Percentiles rank a stretch among this genome's conserved stretches.
phyloP scores from a whole-genome alignment of 2,888 invertebrate species.

The Spialia ferax region DNA sequence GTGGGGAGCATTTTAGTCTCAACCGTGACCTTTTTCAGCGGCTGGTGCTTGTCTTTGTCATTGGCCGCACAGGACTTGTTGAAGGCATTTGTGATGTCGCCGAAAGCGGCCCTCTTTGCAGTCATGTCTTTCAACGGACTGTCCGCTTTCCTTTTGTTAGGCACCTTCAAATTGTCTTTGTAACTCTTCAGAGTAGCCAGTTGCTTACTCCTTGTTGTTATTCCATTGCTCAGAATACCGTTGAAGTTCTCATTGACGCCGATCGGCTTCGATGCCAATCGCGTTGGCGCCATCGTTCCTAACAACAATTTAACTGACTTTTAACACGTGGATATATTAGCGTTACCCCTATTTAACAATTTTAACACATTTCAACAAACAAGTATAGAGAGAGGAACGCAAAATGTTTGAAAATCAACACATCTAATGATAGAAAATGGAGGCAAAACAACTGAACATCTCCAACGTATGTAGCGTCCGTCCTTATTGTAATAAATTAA shows the following conservation, averaged over 20 bases:
- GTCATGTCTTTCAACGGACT: slow-evolving; percentile 92
- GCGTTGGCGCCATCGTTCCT: slow-evolving; percentile 88
- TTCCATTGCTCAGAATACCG: slow-evolving; percentile 80
- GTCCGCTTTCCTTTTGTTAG: slow-evolving; percentile 93
- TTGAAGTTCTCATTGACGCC: slow-evolving; percentile 77
- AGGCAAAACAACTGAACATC: slow-evolving; percentile 84
- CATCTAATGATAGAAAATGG: slow-evolving; percentile 79
- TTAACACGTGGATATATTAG: slow-evolving; percentile 59
- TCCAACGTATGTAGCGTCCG: slow-evolving; percentile 60
- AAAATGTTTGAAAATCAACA: slow-evolving; percentile 60
- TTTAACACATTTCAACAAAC: neutral
- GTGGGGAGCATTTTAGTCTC: slow-evolving; percentile 80
- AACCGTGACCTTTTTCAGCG: slow-evolving; percentile 81
- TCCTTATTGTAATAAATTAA: slow-evolving; percentile 53
- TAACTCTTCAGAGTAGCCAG: slow-evolving; percentile 79
- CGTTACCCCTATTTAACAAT: neutral
- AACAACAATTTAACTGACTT: slow-evolving; percentile 58
- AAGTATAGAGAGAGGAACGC: neutral
- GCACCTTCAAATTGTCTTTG: slow-evolving; percentile 77
- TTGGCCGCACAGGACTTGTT: slow-evolving; percentile 72
- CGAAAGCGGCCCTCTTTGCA: slow-evolving; percentile 94
- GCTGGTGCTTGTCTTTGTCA: slow-evolving; percentile 72
- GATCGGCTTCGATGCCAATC: slow-evolving; percentile 84
- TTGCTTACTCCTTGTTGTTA: slow-evolving; percentile 88
- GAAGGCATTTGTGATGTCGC: slow-evolving; percentile 93